Conservation (phyloP, 2,888 invertebrate genomes). For the Priocnemis perturbator region DNA sequence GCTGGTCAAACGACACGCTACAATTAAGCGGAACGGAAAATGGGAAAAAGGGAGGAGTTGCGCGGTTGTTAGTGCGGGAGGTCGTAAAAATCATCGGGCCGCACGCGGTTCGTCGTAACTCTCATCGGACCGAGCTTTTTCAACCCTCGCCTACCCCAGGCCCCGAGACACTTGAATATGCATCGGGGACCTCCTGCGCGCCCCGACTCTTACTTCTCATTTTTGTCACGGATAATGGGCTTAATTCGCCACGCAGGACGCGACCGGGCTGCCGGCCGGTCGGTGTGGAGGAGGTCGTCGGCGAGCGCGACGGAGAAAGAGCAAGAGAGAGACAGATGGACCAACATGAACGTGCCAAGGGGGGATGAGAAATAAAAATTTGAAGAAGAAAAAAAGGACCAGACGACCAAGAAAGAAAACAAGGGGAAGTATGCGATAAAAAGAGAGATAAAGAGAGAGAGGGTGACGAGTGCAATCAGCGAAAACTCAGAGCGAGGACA, state of each 20-base stretch:
- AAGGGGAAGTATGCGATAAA: neutral
- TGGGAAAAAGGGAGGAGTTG: too few species aligned
- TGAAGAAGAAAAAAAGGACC: slow-evolving; percentile 21
- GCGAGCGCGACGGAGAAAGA: too few species aligned
- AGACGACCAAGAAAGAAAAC: slow-evolving; percentile 7
- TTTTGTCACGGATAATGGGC: slow-evolving; percentile 39
- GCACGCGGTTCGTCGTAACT: slow-evolving; percentile 3
- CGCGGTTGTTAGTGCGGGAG: too few species aligned
- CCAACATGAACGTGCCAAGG: neutral
- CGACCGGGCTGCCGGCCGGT: slow-evolving; percentile 14
- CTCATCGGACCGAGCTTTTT: slow-evolving; percentile 13
- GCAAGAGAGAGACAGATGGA: too few species aligned
- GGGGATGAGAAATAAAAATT: neutral
- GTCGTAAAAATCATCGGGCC: neutral
- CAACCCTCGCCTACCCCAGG: too few species aligned
- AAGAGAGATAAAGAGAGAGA: too few species aligned
- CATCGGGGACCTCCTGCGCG: slow-evolving; percentile 17
- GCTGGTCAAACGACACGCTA: too few species aligned
- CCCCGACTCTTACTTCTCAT: slow-evolving; percentile 41
- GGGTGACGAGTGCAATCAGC: too few species aligned
- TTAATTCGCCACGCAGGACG: slow-evolving; percentile 48
- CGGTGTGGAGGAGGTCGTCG: too few species aligned
- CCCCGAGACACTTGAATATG: slow-evolving; percentile 38
- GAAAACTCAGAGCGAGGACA: too few species aligned
- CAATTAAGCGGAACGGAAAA: too few species aligned